Evolutionary conservation across 1,140 invertebrate genomes (phyloP).

Genomic region (Melanaphis sacchari): DNA sequence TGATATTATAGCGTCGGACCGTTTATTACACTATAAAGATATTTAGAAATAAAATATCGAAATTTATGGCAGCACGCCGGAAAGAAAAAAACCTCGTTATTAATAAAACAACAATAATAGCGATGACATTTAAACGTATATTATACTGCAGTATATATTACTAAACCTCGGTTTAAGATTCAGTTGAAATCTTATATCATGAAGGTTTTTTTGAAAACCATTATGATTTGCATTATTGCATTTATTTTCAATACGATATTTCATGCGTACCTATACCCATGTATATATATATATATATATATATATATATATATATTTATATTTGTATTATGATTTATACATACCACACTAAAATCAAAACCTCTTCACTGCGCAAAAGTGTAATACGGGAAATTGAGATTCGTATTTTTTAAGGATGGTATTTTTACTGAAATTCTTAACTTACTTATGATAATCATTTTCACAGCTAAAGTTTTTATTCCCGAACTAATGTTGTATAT

Average conservation of each 20-base stretch:
- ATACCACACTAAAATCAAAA: neutral
- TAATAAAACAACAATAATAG: constrained; percentile 1
- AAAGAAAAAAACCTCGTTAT: neutral
- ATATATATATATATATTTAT: too few relatives aligned
- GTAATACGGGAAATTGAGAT: neutral
- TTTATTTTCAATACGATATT: neutral
- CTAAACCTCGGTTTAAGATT: neutral
- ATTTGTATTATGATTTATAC: too few relatives aligned
- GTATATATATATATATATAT: too few relatives aligned
- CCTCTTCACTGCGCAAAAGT: neutral
- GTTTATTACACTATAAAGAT: constrained; percentile 22
- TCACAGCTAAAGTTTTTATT: too few relatives aligned
- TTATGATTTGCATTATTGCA: neutral
- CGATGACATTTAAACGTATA: constrained; percentile 4
- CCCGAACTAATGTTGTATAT: neutral
- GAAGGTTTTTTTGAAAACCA: neutral
- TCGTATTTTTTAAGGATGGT: neutral
- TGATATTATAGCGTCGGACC: neutral
- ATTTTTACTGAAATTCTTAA: neutral
- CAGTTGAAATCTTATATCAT: neutral
- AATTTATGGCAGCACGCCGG: neutral
- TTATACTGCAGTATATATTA: neutral
- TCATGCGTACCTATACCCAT: neutral
- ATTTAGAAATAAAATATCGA: constrained; percentile 3
- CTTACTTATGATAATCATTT: neutral